These are phyloP conservation scores for Epirrhoe tristata DNA, from an alignment of 2,888 invertebrate genomes.

Conservation along the genomic window DNA sequence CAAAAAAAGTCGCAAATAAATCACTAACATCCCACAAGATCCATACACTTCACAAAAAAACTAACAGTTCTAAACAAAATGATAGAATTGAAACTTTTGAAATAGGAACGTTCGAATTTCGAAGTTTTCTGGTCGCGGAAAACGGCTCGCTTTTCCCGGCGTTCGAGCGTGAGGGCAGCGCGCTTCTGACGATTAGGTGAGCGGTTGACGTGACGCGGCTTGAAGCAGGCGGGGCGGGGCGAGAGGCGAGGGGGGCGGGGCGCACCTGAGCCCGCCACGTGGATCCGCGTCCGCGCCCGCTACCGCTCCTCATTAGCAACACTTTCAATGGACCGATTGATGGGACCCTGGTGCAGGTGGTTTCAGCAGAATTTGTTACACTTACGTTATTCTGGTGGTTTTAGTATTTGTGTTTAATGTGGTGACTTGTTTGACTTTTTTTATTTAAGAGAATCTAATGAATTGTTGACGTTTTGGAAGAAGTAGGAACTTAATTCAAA, in stretches of 20 bases:
- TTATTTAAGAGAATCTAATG: no score
- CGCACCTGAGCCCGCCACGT: slow-evolving; percentile 79
- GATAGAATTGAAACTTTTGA: slow-evolving; percentile 48
- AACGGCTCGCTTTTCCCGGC: slow-evolving; percentile 83
- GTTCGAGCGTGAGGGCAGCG: slow-evolving; percentile 83
- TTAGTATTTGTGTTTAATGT: not conserved
- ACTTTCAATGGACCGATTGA: slow-evolving; percentile 73
- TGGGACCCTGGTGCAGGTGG: slow-evolving; percentile 57
- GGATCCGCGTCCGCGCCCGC: slow-evolving; percentile 61
- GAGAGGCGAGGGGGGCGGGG: slow-evolving; percentile 69
- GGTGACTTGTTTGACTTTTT: not conserved
- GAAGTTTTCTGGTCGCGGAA: slow-evolving; percentile 79
- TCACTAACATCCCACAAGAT: slow-evolving; percentile 80
- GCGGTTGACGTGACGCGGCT: slow-evolving; percentile 69
- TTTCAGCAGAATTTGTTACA: slow-evolving; percentile 49
- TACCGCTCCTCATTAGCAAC: slow-evolving; percentile 56
- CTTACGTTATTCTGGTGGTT: slow-evolving; percentile 33
- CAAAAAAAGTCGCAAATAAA: slow-evolving; percentile 59
- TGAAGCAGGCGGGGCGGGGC: slow-evolving; percentile 67
- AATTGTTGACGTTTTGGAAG: no score
- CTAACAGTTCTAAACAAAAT: slow-evolving; percentile 33
- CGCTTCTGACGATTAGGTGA: slow-evolving; percentile 77
- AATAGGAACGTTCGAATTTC: slow-evolving; percentile 63
- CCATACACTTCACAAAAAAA: slow-evolving; percentile 45
- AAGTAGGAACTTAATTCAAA: not conserved